Conservation (phyloP, 2,888 invertebrate genomes). For the Aradus depressus region DNA sequence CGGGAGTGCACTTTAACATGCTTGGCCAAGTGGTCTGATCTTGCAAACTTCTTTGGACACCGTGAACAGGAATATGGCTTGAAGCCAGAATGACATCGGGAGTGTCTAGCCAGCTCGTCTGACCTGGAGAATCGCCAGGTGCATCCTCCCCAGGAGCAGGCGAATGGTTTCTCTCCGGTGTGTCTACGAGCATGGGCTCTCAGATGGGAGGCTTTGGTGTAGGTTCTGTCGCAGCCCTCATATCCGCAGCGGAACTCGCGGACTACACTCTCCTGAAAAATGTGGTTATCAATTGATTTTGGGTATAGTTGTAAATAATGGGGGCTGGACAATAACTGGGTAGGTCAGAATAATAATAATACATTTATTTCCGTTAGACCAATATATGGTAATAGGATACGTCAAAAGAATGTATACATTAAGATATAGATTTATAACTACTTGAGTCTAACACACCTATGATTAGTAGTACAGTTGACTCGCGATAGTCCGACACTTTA, state of each 20-base stretch:
- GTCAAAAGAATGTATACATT: too few species aligned
- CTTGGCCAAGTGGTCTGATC: conserved; percentile 88
- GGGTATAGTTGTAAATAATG: too few species aligned
- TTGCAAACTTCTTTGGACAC: conserved; percentile 80
- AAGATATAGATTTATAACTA: too few species aligned
- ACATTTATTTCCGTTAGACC: too few species aligned
- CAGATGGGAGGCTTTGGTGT: conserved; percentile 81
- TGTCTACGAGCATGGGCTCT: conserved; percentile 80
- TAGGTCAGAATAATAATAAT: too few species aligned
- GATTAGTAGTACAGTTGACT: too few species aligned
- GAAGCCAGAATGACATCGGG: conserved; percentile 87
- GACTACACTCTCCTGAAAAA: too few species aligned
- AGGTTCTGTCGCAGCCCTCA: conserved; percentile 62
- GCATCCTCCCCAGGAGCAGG: conserved; percentile 67
- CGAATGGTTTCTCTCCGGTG: conserved; percentile 65
- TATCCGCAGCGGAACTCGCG: conserved; percentile 58
- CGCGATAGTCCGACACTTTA: too few species aligned
- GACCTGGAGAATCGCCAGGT: conserved; percentile 89
- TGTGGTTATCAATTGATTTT: too few species aligned
- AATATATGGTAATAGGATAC: too few species aligned
- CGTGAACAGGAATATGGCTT: conserved; percentile 84
- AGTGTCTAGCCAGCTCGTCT: conserved; percentile 84
- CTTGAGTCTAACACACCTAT: too few species aligned
- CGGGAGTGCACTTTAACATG: conserved; percentile 66
- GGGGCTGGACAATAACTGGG: too few species aligned